A percentile compares a stretch with the other conserved stretches of the same genome.
Conservation (phyloP, 2,113 vertebrate species). For the Hystrix cristata region DNA sequence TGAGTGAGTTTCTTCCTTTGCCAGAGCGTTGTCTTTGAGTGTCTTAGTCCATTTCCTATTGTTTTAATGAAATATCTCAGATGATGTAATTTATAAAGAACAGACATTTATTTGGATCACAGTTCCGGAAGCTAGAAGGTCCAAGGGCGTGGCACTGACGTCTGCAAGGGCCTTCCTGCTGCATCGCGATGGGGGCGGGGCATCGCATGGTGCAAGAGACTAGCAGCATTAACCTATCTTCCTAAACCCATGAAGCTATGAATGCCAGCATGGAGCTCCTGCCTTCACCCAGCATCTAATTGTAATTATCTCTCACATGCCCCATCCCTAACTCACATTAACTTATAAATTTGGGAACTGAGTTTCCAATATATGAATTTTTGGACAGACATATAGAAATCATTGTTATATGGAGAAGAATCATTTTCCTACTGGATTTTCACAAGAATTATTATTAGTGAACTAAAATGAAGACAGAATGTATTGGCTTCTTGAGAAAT, state of each 20-base stretch:
- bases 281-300: not conserved
- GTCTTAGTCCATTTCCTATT: not conserved
- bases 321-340: not conserved
- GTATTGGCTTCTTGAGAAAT: not conserved
- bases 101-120: not conserved
- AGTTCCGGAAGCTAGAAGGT: not conserved
- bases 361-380: not conserved
- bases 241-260: not conserved
- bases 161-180: not conserved
- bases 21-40: not conserved
- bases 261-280: too few relatives aligned
- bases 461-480: slow-evolving; percentile 25
- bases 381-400: not conserved
- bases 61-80: not conserved
- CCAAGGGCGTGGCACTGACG: rapidly evolving
- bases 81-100: not conserved
- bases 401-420: not conserved
- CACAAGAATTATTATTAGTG: not conserved
- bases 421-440: not conserved
- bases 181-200: not conserved
- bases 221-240: not conserved
- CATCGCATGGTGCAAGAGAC: not conserved
- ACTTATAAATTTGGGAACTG: not conserved
- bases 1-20: not conserved
- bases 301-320: too few relatives aligned